A percentile compares a stretch with the other conserved stretches of the same genome.
Conservation (phyloP, 2,888 invertebrate species). For the Sminthurinus aureus region DNA sequence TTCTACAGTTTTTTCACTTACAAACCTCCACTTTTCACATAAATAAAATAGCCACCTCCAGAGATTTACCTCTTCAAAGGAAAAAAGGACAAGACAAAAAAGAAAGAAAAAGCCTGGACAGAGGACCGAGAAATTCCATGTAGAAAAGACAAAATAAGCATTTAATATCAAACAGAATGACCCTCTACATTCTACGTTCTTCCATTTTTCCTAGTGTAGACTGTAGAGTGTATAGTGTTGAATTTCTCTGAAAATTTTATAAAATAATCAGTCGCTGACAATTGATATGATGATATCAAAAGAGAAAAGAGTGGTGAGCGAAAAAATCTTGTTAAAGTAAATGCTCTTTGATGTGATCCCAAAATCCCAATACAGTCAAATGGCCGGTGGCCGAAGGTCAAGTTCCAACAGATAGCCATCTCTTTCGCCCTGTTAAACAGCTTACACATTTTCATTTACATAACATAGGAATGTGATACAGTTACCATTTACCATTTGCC, state of each 20-base stretch:
- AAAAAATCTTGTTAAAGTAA: neutral
- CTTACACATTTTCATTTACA: neutral
- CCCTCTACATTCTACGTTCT: too few relatives aligned
- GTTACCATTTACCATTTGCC: too few relatives aligned
- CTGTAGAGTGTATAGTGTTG: too few relatives aligned
- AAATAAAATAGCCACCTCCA: constrained; percentile 31
- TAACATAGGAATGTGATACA: too few relatives aligned
- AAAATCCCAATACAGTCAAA: constrained; percentile 31
- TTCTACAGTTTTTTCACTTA: too few relatives aligned
- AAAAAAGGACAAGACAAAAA: neutral
- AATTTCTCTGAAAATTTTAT: too few relatives aligned
- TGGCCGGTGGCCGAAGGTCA: neutral
- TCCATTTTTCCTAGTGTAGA: too few relatives aligned
- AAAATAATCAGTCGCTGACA: too few relatives aligned
- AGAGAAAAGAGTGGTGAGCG: too few relatives aligned
- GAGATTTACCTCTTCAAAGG: constrained; percentile 13
- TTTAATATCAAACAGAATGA: neutral
- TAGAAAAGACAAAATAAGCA: neutral
- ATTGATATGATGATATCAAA: too few relatives aligned
- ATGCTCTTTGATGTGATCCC: neutral
- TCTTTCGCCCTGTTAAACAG: neutral
- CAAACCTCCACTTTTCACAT: constrained; percentile 47
- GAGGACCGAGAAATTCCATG: neutral
- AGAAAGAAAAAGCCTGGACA: neutral
- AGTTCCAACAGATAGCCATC: constrained; percentile 19